Evolutionary conservation across 2,888 invertebrate genomes (phyloP).

Genomic region (Vanessa cardui): DNA sequence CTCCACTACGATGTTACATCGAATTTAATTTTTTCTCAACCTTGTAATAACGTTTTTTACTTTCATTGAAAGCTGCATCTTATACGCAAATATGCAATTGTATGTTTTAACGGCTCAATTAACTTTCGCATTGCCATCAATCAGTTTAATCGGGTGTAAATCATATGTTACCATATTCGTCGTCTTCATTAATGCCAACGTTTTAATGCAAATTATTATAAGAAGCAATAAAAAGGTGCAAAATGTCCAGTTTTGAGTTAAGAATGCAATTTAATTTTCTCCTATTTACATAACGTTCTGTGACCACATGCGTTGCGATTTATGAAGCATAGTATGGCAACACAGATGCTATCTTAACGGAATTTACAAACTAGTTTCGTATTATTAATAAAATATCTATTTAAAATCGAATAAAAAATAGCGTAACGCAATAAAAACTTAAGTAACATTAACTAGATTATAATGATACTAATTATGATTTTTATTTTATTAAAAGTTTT

Average conservation of each 20-base stretch:
- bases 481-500: no score
- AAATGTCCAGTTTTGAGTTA: background rate
- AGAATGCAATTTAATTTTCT: conserved; percentile 21
- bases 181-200: conserved; percentile 7
- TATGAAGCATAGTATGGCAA: conserved; percentile 13
- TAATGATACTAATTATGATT: no score
- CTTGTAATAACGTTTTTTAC: background rate
- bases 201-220: conserved; percentile 1
- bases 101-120: conserved; percentile 20
- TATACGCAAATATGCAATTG: conserved; percentile 1
- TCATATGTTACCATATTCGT: conserved; percentile 24
- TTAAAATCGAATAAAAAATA: no score
- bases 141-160: conserved; percentile 24
- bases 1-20: background rate
- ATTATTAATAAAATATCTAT: background rate
- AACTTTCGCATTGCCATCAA: conserved; percentile 14
- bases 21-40: background rate
- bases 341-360: conserved; percentile 8
- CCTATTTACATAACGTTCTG: conserved; percentile 20
- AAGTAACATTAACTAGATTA: no score
- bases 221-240: conserved; percentile 7
- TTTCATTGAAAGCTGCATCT: background rate
- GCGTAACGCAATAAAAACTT: no score
- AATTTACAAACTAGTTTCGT: conserved; percentile 1
- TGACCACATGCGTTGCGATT: conserved; percentile 6